Conservation (phyloP, 92 coral and sea anemone genomes). For the Ricordea florida region DNA sequence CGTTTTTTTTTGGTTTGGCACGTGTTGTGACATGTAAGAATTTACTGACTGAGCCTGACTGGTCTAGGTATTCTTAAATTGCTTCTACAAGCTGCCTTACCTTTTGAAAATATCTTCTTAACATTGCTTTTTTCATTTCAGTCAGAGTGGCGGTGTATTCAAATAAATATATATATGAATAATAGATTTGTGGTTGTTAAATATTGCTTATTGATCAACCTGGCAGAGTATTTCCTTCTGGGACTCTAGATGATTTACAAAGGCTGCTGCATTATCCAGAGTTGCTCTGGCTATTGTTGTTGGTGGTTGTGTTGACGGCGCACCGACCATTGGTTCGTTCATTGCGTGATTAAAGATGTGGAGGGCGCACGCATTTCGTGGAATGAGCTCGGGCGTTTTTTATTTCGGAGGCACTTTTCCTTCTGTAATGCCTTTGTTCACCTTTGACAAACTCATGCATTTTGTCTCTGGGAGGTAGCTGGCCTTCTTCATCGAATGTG, state of each 20-base stretch:
- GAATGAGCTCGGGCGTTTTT: constrained; percentile 47
- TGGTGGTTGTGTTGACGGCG: constrained; percentile 4
- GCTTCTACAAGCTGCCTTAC: no score
- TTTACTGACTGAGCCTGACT: no score
- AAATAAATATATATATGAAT: no score
- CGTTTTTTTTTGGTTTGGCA: no score
- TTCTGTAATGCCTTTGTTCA: constrained; percentile 40
- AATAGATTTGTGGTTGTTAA: no score
- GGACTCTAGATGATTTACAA: constrained; percentile 33
- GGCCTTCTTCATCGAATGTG: constrained; percentile 3
- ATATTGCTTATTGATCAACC: no score
- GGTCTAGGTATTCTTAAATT: no score
- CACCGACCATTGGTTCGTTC: constrained; percentile 9
- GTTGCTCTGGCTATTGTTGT: neutral
- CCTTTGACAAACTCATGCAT: constrained; percentile 22
- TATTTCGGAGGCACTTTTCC: constrained; percentile 64
- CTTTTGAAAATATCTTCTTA: no score
- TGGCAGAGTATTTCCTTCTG: constrained; percentile 44
- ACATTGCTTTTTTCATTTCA: no score
- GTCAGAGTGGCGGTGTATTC: no score
- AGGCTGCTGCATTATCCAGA: constrained; percentile 9
- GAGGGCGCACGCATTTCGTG: constrained; percentile 20
- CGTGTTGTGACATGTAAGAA: no score
- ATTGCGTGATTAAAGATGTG: constrained; percentile 53
- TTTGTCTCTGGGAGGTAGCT: neutral